Percentiles rank a stretch among this genome's conserved stretches.
These are phyloP conservation scores for Aphodius sticticus DNA, from an alignment of 2,888 invertebrate genomes.

Conservation along the genomic window DNA sequence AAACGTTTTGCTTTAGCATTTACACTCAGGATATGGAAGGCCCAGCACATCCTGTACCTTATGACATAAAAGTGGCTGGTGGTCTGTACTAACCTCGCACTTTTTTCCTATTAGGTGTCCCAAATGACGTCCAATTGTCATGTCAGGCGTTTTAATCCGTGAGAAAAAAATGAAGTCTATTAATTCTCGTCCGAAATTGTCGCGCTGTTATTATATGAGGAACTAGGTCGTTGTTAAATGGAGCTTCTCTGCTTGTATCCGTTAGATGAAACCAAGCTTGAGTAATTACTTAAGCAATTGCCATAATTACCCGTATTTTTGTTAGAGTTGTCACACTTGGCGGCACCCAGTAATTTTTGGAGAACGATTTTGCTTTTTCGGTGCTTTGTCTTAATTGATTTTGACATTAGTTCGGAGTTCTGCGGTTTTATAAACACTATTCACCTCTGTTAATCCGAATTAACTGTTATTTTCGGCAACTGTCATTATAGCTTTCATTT, in stretches of 20 bases:
- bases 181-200: neutral
- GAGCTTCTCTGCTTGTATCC: neutral
- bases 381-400: neutral
- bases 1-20: neutral
- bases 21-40: neutral
- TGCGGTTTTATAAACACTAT: neutral
- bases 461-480: neutral
- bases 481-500: neutral
- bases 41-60: neutral
- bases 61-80: neutral
- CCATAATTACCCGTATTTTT: neutral
- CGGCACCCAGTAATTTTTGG: neutral
- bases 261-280: neutral
- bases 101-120: neutral
- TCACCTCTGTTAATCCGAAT: neutral
- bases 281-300: neutral
- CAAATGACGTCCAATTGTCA: neutral
- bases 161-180: neutral
- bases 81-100: neutral
- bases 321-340: neutral
- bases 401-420: neutral
- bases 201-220: neutral
- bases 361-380: neutral
- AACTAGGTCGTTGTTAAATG: neutral
- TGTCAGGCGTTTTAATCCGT: neutral